Evolutionary conservation across 2,888 invertebrate genomes (phyloP).

Genomic region (Melinaea menophilus): DNA sequence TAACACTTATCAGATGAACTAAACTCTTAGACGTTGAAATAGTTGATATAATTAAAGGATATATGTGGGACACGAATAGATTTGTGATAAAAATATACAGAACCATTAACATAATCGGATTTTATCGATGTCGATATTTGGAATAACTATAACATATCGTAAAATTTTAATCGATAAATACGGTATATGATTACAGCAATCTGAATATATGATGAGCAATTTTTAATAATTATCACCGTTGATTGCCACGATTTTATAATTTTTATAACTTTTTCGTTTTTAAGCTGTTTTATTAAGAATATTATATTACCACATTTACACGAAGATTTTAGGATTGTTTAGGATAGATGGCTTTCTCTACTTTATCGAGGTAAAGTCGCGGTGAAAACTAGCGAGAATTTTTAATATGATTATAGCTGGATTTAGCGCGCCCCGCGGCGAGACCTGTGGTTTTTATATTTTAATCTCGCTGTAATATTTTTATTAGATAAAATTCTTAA

Average conservation of each 20-base stretch:
- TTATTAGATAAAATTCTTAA: constrained; percentile 21
- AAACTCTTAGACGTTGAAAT: too few relatives aligned
- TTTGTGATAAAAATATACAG: constrained; percentile 6
- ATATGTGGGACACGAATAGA: not conserved
- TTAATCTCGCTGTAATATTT: constrained; percentile 27
- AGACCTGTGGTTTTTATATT: constrained; percentile 30
- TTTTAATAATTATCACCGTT: constrained; percentile 12
- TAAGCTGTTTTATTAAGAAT: too few relatives aligned
- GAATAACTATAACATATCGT: constrained; percentile 21
- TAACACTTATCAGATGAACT: too few relatives aligned
- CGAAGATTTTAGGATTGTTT: too few relatives aligned
- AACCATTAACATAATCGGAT: constrained; percentile 2
- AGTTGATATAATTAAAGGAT: not conserved
- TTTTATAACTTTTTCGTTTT: constrained; percentile 6
- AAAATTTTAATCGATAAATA: constrained; percentile 26
- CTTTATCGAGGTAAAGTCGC: not conserved
- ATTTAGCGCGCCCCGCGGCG: constrained; percentile 27
- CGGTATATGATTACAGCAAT: constrained; percentile 24
- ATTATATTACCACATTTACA: too few relatives aligned
- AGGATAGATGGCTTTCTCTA: too few relatives aligned
- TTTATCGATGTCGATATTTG: constrained; percentile 15
- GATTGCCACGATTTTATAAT: constrained; percentile 8
- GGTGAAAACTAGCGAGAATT: constrained; percentile 5
- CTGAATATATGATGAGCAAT: constrained; percentile 24
- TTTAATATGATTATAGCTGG: constrained; percentile 22